Conservation (phyloP, 2,888 invertebrate genomes). For the Cerastis leucographa region DNA sequence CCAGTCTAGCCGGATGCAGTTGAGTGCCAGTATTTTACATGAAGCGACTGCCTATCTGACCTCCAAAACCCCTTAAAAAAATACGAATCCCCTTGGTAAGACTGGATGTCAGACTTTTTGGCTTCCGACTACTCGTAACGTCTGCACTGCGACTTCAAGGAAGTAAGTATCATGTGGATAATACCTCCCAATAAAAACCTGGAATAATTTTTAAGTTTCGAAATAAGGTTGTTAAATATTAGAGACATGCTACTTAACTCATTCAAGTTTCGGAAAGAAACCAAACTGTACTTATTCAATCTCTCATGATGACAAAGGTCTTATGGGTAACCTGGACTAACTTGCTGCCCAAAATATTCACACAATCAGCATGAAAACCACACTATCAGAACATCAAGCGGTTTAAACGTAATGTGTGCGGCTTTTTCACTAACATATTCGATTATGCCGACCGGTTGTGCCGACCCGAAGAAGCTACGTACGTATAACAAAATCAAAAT, state of each 20-base stretch:
- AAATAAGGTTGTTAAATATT: background rate
- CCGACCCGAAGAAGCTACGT: background rate
- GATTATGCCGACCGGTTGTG: background rate
- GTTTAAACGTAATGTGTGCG: background rate
- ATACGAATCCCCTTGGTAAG: too few relatives aligned
- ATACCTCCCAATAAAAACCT: background rate
- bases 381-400: background rate
- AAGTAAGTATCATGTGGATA: background rate
- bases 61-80: too few relatives aligned
- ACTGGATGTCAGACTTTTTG: too few relatives aligned
- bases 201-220: background rate
- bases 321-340: background rate
- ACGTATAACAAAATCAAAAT: background rate
- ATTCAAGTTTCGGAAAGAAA: background rate
- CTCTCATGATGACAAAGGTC: background rate
- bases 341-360: slow-evolving; percentile 5
- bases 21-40: too few relatives aligned
- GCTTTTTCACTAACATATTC: background rate
- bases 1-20: too few relatives aligned
- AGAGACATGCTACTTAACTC: background rate
- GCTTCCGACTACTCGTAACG: too few relatives aligned
- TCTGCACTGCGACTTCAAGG: too few relatives aligned
- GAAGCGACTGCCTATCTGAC: too few relatives aligned
- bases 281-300: background rate
- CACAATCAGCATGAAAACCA: background rate